These are phyloP conservation scores for Asarcornis scutulata DNA, from an alignment of 2,113 vertebrate species.

Conservation along the genomic window DNA sequence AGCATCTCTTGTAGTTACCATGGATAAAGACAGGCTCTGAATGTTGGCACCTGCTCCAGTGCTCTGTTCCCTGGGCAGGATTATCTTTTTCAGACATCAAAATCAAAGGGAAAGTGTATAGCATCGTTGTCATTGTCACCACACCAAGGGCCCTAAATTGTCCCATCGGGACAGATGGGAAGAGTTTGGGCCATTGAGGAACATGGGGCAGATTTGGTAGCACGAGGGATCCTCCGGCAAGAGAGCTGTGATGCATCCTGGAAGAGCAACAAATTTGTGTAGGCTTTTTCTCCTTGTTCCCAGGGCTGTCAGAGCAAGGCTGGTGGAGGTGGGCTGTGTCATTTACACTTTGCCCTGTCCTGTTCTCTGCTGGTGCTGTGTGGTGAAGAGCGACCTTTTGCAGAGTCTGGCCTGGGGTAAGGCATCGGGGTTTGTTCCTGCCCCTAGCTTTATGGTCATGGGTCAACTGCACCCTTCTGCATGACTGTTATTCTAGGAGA, in stretches of 20 bases:
- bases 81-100: background rate
- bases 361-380: background rate
- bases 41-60: background rate
- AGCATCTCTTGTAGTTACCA: conserved; percentile 34
- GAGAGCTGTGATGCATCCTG: background rate
- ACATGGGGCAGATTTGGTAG: background rate
- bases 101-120: background rate
- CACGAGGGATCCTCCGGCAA: background rate
- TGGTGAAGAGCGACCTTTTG: background rate
- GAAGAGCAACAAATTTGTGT: background rate
- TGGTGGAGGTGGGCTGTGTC: background rate
- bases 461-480: background rate
- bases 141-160: background rate
- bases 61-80: background rate
- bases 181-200: background rate
- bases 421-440: background rate
- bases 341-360: background rate
- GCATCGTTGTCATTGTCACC: background rate
- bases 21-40: background rate
- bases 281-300: background rate
- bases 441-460: background rate
- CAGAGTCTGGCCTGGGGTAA: background rate
- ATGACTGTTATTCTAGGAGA: background rate
- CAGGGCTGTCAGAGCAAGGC: background rate
- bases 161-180: background rate